Evolutionary conservation across 2,113 vertebrate genomes (phyloP).

Genomic region (Callipepla squamata): DNA sequence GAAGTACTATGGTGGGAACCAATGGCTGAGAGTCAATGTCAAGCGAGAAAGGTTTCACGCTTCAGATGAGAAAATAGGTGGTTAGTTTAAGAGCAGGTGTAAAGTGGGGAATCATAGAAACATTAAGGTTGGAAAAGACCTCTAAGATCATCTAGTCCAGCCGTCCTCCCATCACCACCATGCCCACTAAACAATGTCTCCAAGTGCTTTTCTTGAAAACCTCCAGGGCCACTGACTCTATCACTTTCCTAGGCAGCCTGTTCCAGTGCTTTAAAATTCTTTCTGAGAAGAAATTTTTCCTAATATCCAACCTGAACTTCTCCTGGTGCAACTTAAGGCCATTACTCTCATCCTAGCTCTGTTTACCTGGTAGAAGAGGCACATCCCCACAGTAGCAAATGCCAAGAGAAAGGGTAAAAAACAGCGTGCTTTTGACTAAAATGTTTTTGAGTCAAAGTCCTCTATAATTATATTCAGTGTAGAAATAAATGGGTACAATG

Average conservation of each 20-base stretch:
- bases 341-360: too few relatives aligned
- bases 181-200: too few relatives aligned
- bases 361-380: too few relatives aligned
- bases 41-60: background rate
- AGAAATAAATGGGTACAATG: background rate
- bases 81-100: accelerated
- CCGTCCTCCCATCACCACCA: too few relatives aligned
- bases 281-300: too few relatives aligned
- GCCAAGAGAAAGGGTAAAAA: background rate
- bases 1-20: background rate
- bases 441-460: background rate
- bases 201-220: background rate
- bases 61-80: background rate
- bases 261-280: too few relatives aligned
- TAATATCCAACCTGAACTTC: too few relatives aligned
- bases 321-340: too few relatives aligned
- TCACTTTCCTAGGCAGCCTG: too few relatives aligned
- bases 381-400: background rate
- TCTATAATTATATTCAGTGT: background rate
- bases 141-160: background rate
- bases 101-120: background rate
- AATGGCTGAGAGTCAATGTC: background rate
- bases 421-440: background rate
- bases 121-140: background rate
- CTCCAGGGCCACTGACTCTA: too few relatives aligned